Conservation (phyloP, 2,113 vertebrate species). For the Naja naja region DNA sequence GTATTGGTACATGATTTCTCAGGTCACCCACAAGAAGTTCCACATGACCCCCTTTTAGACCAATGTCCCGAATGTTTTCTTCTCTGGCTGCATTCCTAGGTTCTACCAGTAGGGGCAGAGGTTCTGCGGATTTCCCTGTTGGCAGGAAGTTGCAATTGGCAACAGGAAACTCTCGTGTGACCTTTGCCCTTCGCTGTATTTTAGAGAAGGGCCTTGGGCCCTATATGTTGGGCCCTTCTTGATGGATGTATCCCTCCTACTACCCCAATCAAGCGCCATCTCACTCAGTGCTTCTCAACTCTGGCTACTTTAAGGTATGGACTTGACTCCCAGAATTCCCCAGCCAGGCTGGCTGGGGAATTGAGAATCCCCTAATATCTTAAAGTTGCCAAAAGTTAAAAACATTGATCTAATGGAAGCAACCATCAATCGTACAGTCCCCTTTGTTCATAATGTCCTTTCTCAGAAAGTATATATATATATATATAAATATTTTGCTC, state of each 20-base stretch:
- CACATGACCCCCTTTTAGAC: neutral
- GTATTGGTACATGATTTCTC: neutral
- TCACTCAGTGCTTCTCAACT: neutral
- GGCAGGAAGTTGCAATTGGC: neutral
- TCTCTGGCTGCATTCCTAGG: neutral
- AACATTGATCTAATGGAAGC: neutral
- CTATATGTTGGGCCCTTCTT: neutral
- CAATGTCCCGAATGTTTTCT: neutral
- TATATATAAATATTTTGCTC: conserved; percentile 13
- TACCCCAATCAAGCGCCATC: neutral
- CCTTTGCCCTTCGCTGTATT: neutral
- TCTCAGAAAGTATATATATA: neutral
- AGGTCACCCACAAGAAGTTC: too few species aligned
- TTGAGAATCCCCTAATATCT: neutral
- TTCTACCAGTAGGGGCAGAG: neutral
- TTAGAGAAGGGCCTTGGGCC: neutral
- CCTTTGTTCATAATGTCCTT: conserved; percentile 15
- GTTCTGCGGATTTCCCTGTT: neutral
- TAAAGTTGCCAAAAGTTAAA: neutral
- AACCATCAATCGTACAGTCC: neutral
- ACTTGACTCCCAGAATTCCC: neutral
- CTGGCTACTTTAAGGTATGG: neutral
- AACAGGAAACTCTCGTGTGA: neutral
- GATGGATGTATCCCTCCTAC: neutral
- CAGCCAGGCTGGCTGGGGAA: neutral